Conservation (phyloP, 2,888 invertebrate species). For the Epinotia demarniana region DNA sequence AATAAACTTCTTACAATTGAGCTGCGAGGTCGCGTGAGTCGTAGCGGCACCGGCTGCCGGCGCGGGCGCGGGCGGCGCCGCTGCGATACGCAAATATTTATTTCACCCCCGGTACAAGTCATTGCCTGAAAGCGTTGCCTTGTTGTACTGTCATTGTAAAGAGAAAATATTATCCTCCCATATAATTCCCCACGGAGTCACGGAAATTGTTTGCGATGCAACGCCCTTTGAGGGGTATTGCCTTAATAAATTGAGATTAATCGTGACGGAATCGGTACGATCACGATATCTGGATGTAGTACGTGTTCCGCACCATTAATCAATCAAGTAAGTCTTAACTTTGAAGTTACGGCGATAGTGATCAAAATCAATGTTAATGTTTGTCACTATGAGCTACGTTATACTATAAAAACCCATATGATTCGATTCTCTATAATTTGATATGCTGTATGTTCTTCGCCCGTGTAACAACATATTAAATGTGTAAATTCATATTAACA, state of each 20-base stretch:
- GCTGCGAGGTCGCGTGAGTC: slow-evolving; percentile 66
- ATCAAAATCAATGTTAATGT: slow-evolving; percentile 2
- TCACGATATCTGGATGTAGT: slow-evolving; percentile 40
- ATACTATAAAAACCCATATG: too few relatives aligned
- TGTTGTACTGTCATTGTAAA: slow-evolving; percentile 68
- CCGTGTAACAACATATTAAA: too few relatives aligned
- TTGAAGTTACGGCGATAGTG: background rate
- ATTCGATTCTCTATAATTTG: too few relatives aligned
- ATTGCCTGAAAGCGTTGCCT: slow-evolving; percentile 80
- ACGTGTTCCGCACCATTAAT: slow-evolving; percentile 19
- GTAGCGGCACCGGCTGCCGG: slow-evolving; percentile 55
- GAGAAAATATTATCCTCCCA: slow-evolving; percentile 74
- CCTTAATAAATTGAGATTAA: slow-evolving; percentile 65
- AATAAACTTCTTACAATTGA: slow-evolving; percentile 70
- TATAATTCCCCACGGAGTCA: slow-evolving; percentile 70
- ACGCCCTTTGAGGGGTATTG: slow-evolving; percentile 48
- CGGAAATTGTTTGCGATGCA: slow-evolving; percentile 56
- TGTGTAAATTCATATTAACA: too few relatives aligned
- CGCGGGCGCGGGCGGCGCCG: slow-evolving; percentile 52
- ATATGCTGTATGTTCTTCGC: too few relatives aligned
- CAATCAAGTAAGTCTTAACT: slow-evolving; percentile 25
- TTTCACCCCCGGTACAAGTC: slow-evolving; percentile 68
- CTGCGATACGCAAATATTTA: slow-evolving; percentile 80
- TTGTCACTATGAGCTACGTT: too few relatives aligned
- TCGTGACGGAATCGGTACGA: slow-evolving; percentile 49